Evolutionary conservation across 2,888 invertebrate species (phyloP).

Genomic region (Marronus borbonicus): DNA sequence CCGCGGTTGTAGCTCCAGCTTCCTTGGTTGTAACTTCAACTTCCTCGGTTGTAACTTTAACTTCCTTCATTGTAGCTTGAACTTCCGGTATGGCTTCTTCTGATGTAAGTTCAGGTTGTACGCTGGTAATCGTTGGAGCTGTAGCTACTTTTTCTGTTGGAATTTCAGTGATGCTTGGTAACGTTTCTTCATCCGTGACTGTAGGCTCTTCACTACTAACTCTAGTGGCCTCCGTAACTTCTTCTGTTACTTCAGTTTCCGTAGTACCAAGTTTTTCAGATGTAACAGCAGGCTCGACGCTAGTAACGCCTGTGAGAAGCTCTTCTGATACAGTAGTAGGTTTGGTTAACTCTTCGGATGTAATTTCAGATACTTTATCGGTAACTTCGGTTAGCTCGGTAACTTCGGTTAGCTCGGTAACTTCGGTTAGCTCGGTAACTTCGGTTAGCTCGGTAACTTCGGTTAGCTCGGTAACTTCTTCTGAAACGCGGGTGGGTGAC

Average conservation of each 20-base stretch:
- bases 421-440: slow-evolving; percentile 59
- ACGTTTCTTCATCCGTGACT: slow-evolving; percentile 10
- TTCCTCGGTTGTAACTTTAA: slow-evolving; percentile 55
- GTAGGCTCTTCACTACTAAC: neutral
- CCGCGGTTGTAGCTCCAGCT: slow-evolving; percentile 42
- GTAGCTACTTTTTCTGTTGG: slow-evolving; percentile 51
- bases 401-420: slow-evolving; percentile 27
- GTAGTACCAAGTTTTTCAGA: slow-evolving; percentile 52
- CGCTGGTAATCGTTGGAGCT: slow-evolving; percentile 47
- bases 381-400: slow-evolving; percentile 58
- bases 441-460: slow-evolving; percentile 62
- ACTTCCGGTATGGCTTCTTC: slow-evolving; percentile 53
- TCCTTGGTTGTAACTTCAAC: slow-evolving; percentile 39
- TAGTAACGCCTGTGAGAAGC: slow-evolving; percentile 57
- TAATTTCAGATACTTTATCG: slow-evolving; percentile 53
- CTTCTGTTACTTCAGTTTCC: slow-evolving; percentile 40
- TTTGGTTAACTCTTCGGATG: slow-evolving; percentile 56
- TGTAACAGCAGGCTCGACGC: slow-evolving; percentile 56
- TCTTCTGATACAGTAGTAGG: slow-evolving; percentile 36
- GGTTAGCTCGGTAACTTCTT: slow-evolving; percentile 44
- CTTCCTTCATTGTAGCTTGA: neutral
- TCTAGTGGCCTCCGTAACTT: slow-evolving; percentile 31
- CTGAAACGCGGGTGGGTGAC: neutral
- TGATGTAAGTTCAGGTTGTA: slow-evolving; percentile 7
- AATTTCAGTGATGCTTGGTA: slow-evolving; percentile 2